Conservation (phyloP, 1,140 invertebrate genomes). For the Macrobrachium rosenbergii region DNA sequence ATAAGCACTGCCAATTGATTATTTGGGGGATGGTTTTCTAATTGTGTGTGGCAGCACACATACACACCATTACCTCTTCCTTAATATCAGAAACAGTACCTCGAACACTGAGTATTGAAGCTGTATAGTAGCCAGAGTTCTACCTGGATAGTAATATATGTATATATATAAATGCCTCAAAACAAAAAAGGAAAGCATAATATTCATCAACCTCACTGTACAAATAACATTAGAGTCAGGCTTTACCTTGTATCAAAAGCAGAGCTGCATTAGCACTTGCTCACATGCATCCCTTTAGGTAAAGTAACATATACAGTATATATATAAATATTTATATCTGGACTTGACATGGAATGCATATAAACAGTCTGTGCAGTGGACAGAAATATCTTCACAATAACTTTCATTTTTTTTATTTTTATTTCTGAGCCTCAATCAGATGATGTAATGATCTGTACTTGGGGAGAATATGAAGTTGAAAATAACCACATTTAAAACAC, state of each 20-base stretch:
- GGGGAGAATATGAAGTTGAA: too few species aligned
- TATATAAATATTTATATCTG: conserved; percentile 8
- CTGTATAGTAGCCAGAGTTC: conserved; percentile 6
- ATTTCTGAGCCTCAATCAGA: background rate
- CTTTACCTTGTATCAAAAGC: conserved; percentile 55
- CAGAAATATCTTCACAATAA: conserved; percentile 42
- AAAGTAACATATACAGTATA: conserved; percentile 11
- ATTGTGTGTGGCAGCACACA: too few species aligned
- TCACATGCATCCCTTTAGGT: conserved; percentile 39
- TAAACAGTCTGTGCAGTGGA: conserved; percentile 48
- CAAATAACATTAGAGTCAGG: conserved; percentile 16
- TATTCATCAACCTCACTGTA: conserved; percentile 25
- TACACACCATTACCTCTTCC: too few species aligned
- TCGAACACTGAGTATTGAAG: conserved; percentile 34
- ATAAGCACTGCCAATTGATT: too few species aligned
- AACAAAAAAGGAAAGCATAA: conserved; percentile 20
- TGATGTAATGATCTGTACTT: too few species aligned
- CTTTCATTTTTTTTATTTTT: background rate
- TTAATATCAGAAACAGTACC: conserved; percentile 15
- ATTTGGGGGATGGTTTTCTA: too few species aligned
- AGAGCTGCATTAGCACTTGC: conserved; percentile 30
- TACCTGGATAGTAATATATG: conserved; percentile 2
- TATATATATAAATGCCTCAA: conserved; percentile 10
- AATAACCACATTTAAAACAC: too few species aligned
- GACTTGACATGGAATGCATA: conserved; percentile 43